phyloP scores from a whole-genome alignment of 2,113 vertebrate genomes.

The Hypanus sabinus region DNA sequence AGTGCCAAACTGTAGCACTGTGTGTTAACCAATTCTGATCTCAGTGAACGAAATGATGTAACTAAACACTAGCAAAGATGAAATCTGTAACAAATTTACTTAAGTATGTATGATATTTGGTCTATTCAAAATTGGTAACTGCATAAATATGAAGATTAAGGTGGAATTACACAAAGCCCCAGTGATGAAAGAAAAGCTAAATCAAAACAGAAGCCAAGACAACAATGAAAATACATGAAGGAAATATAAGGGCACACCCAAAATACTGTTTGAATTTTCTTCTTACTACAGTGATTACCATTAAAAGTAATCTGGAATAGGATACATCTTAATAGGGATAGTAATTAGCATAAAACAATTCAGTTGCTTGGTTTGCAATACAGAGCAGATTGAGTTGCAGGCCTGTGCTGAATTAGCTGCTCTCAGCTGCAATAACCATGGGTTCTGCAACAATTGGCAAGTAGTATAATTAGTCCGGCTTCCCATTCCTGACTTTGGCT shows the following conservation, averaged over 20 bases:
- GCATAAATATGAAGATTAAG: slow-evolving; percentile 41
- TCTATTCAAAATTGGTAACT: slow-evolving; percentile 16
- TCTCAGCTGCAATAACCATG: not conserved
- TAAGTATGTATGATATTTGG: not conserved
- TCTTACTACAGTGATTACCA: not conserved
- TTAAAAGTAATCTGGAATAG: slow-evolving; percentile 2
- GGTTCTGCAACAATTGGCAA: not conserved
- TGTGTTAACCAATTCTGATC: not conserved
- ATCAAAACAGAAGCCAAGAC: not conserved
- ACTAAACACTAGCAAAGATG: slow-evolving; percentile 40
- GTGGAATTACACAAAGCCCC: slow-evolving; percentile 39
- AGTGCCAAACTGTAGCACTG: not conserved
- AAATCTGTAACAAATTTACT: not conserved
- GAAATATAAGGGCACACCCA: slow-evolving; percentile 36
- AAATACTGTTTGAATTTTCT: not conserved
- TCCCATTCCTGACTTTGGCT: not conserved
- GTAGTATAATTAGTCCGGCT: not conserved
- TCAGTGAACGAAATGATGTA: slow-evolving; percentile 47
- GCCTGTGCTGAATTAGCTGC: not conserved
- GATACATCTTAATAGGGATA: not conserved
- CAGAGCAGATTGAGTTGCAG: not conserved
- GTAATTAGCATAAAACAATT: not conserved
- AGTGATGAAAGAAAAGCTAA: slow-evolving; percentile 38
- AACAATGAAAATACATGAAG: slow-evolving; percentile 39
- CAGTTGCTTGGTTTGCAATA: not conserved